phyloP scores from a whole-genome alignment of 2,797 vertebrate genomes.

The Sciurus carolinensis region DNA sequence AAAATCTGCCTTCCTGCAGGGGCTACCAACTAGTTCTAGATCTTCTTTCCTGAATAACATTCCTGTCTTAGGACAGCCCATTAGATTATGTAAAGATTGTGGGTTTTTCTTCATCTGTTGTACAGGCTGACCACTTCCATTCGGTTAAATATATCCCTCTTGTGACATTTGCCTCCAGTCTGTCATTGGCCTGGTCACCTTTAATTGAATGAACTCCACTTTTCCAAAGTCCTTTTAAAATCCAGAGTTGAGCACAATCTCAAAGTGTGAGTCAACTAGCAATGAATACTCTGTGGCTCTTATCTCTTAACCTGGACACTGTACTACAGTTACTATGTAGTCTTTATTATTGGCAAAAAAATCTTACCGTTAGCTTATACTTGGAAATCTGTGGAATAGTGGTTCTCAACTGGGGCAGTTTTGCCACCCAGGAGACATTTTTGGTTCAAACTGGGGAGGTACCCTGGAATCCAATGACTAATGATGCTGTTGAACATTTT shows the following conservation, averaged over 20 bases:
- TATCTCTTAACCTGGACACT: slow-evolving; percentile 62
- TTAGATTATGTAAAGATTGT: slow-evolving; percentile 6
- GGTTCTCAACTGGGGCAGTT: neutral
- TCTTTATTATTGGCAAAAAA: slow-evolving; percentile 34
- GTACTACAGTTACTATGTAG: neutral
- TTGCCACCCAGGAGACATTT: neutral
- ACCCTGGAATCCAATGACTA: slow-evolving; percentile 25
- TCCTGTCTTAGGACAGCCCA: neutral
- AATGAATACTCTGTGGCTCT: neutral
- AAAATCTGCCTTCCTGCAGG: slow-evolving; percentile 35
- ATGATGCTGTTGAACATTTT: slow-evolving; percentile 46
- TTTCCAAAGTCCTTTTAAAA: slow-evolving; percentile 75
- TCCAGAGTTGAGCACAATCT: slow-evolving; percentile 40
- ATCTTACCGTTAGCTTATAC: slow-evolving; percentile 11
- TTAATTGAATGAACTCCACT: slow-evolving; percentile 61
- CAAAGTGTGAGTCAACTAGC: slow-evolving; percentile 56
- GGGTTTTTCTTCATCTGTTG: neutral
- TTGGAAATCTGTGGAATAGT: slow-evolving; percentile 63
- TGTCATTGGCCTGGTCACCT: slow-evolving; percentile 40
- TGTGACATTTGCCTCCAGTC: neutral
- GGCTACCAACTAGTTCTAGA: slow-evolving; percentile 3
- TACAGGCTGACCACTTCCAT: neutral
- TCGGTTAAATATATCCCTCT: slow-evolving; percentile 39
- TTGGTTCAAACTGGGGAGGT: neutral
- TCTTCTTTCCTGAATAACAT: slow-evolving; percentile 11